Evolutionary conservation across 2,888 invertebrate genomes (phyloP).

Genomic region (Cryptophagus acutangulus): DNA sequence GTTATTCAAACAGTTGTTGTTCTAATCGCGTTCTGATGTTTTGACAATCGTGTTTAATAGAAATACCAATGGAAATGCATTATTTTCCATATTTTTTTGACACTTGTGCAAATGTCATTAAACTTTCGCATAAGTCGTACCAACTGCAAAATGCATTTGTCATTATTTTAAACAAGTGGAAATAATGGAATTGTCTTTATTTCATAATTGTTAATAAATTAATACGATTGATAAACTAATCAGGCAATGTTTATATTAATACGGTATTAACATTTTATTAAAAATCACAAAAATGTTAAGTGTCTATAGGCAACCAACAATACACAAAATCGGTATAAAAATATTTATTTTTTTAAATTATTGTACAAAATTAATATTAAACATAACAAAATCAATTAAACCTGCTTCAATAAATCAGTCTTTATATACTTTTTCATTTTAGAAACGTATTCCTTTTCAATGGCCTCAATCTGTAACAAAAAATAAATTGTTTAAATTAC

Average conservation of each 20-base stretch:
- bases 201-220: too few species aligned
- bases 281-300: too few species aligned
- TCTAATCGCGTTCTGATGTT: neutral
- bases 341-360: too few species aligned
- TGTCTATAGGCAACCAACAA: too few species aligned
- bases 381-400: neutral
- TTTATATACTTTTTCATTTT: conserved; percentile 15
- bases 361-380: neutral
- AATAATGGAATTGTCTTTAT: too few species aligned
- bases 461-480: conserved; percentile 15
- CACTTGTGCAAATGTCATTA: conserved; percentile 27
- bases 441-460: conserved; percentile 17
- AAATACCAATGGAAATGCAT: conserved; percentile 7
- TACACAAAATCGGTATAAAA: too few species aligned
- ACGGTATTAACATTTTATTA: too few species aligned
- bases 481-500: neutral
- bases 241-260: too few species aligned
- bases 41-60: neutral
- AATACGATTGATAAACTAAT: too few species aligned
- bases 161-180: too few species aligned
- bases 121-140: too few species aligned
- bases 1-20: neutral
- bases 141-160: too few species aligned
- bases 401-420: conserved; percentile 1
- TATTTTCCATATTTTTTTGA: conserved; percentile 31